phyloP scores from a whole-genome alignment of 2,797 vertebrate genomes.

The Zenarchopterus dispar region DNA sequence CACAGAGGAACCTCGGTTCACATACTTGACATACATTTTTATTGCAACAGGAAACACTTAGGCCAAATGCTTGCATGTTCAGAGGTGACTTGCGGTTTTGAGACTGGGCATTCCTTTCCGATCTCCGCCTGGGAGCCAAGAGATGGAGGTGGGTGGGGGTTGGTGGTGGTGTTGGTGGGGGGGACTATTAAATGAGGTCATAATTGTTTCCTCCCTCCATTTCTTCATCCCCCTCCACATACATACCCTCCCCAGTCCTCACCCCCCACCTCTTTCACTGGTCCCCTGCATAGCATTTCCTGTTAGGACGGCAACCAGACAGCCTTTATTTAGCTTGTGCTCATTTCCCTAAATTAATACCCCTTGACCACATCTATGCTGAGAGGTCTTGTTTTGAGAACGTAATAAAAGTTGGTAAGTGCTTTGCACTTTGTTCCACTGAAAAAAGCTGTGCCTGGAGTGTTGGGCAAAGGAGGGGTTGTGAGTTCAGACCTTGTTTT shows the following conservation, averaged over 20 bases:
- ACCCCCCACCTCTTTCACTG: slow-evolving; percentile 46
- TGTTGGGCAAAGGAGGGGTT: slow-evolving; percentile 29
- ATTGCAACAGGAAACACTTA: slow-evolving; percentile 82
- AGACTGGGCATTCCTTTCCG: slow-evolving; percentile 73
- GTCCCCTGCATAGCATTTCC: slow-evolving; percentile 80
- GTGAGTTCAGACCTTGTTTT: slow-evolving; percentile 16
- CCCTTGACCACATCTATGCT: slow-evolving; percentile 76
- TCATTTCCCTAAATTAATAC: slow-evolving; percentile 82
- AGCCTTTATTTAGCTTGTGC: slow-evolving; percentile 77
- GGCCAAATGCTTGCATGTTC: slow-evolving; percentile 77
- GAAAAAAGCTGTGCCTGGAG: slow-evolving; percentile 41
- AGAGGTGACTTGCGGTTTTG: slow-evolving; percentile 77
- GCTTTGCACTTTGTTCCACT: slow-evolving; percentile 70
- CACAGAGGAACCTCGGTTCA: slow-evolving; percentile 64
- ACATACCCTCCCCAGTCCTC: slow-evolving; percentile 21
- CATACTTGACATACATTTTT: slow-evolving; percentile 79
- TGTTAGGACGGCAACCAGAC: slow-evolving; percentile 80
- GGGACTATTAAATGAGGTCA: slow-evolving; percentile 79
- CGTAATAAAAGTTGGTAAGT: slow-evolving; percentile 77
- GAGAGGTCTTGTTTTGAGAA: slow-evolving; percentile 72
- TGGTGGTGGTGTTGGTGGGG: slow-evolving; percentile 4
- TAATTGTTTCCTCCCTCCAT: slow-evolving; percentile 75
- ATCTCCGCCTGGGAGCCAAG: slow-evolving; percentile 65
- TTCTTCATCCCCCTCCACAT: slow-evolving; percentile 31
- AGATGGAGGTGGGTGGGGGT: slow-evolving; percentile 23